Evolutionary conservation across 2,797 vertebrate genomes (phyloP).

Genomic region (Thripadectes ignobilis): DNA sequence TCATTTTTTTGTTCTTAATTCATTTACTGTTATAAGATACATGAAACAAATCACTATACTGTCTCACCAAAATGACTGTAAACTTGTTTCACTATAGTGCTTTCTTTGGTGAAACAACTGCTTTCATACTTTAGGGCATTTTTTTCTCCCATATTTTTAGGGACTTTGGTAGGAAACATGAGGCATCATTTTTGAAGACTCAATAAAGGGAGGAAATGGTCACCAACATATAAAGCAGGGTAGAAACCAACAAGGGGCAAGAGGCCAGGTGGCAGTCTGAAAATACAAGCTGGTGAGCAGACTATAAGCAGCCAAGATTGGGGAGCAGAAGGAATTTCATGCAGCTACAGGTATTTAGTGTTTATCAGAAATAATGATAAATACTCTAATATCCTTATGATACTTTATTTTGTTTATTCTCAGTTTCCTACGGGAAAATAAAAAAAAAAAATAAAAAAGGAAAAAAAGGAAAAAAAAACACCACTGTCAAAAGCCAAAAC

Average conservation of each 20-base stretch:
- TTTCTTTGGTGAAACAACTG: background rate
- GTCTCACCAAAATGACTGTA: background rate
- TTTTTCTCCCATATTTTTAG: background rate
- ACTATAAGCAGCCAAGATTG: background rate
- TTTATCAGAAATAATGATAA: background rate
- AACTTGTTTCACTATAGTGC: background rate
- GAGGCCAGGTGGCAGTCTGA: background rate
- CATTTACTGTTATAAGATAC: background rate
- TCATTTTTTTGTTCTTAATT: background rate
- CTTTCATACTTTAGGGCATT: background rate
- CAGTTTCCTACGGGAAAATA: background rate
- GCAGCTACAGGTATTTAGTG: background rate
- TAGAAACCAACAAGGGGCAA: background rate
- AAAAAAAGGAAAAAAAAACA: background rate
- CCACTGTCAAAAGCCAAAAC: background rate
- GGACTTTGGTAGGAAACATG: background rate
- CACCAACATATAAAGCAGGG: background rate
- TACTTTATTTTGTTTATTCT: background rate
- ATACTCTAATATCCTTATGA: background rate
- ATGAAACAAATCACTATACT: background rate
- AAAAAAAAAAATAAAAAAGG: too few relatives aligned
- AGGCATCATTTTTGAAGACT: background rate
- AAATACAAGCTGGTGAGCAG: background rate
- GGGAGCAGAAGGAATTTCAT: background rate
- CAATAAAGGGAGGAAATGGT: background rate